Conservation (phyloP, 2,888 invertebrate genomes). For the Strigamia maritima region DNA sequence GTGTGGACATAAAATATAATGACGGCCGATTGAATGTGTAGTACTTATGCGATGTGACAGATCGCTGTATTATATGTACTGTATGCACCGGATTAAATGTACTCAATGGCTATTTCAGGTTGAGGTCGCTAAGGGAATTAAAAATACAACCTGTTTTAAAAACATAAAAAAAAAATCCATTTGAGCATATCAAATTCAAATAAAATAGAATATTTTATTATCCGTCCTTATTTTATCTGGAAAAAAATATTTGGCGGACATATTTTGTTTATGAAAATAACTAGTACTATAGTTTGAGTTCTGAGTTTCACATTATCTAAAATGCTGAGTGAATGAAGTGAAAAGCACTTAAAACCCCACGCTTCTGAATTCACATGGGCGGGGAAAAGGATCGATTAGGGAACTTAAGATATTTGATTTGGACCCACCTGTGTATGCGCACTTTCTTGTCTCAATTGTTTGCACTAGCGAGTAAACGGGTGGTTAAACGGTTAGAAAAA, state of each 20-base stretch:
- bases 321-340: slow-evolving; percentile 10
- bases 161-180: background rate
- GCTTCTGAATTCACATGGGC: slow-evolving; percentile 32
- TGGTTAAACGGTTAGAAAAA: slow-evolving; percentile 26
- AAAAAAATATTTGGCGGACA: background rate
- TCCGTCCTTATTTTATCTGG: too few species aligned
- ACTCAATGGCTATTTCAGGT: background rate
- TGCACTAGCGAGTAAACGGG: background rate
- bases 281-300: too few species aligned
- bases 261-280: too few species aligned
- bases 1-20: slow-evolving; percentile 13
- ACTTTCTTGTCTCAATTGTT: slow-evolving; percentile 22
- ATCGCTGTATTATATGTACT: background rate
- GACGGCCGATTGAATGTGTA: background rate
- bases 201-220: too few species aligned
- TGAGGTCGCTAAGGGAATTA: too few species aligned
- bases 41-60: slow-evolving; percentile 18
- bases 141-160: background rate
- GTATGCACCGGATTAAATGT: background rate
- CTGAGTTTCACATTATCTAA: slow-evolving; percentile 7
- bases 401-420: slow-evolving; percentile 30
- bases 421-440: slow-evolving; percentile 28
- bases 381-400: slow-evolving; percentile 31
- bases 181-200: too few species aligned
- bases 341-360: slow-evolving; percentile 30